phyloP scores from a whole-genome alignment of 2,797 vertebrate species.

The Enteromius unitaeniatus region DNA sequence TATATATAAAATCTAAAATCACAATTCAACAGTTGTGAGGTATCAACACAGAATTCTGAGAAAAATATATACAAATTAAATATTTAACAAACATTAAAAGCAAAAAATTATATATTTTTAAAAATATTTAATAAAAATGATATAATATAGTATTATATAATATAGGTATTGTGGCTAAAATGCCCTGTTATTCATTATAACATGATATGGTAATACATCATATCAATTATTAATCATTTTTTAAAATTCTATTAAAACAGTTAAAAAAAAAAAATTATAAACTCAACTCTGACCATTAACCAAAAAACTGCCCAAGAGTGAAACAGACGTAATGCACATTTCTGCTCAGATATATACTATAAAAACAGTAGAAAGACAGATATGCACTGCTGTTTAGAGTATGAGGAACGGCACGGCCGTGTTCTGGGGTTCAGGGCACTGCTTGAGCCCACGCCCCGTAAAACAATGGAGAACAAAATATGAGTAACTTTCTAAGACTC shows the following conservation, averaged over 20 bases:
- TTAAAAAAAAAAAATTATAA: background rate
- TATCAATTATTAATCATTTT: background rate
- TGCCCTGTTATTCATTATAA: background rate
- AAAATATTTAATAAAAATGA: no score
- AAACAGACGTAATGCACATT: background rate
- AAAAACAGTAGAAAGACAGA: no score
- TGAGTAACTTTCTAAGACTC: slow-evolving; percentile 5
- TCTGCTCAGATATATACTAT: background rate
- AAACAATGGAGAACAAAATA: slow-evolving; percentile 15
- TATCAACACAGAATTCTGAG: background rate
- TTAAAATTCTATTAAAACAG: background rate
- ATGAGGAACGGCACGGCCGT: background rate
- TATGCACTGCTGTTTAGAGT: background rate
- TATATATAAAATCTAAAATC: background rate
- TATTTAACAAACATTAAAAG: background rate
- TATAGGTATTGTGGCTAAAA: background rate
- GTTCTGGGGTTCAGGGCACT: slow-evolving; percentile 8
- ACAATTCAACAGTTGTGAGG: background rate
- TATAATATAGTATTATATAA: background rate
- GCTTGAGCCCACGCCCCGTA: slow-evolving; percentile 7
- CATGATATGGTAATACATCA: background rate
- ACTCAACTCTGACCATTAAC: background rate
- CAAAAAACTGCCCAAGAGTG: no score
- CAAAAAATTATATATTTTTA: background rate
- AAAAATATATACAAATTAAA: background rate